Evolutionary conservation across 2,113 vertebrate species (phyloP), one percentile per base, ranked within the genome.

Genomic region (Stictonetta naevosa): DNA sequence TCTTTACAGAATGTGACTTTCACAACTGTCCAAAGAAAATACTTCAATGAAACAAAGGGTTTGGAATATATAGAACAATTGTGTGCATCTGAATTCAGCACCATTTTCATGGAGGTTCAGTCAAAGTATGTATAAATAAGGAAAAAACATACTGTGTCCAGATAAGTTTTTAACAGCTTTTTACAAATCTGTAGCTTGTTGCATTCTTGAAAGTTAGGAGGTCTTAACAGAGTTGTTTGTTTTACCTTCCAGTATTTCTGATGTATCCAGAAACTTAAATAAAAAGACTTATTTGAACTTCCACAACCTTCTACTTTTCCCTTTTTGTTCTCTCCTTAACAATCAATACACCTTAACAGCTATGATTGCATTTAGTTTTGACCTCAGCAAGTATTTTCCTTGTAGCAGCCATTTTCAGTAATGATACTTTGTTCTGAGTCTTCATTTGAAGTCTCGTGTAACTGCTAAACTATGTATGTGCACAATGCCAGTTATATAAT

Each of bases 41-140:
- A 99, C 97, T 99, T 99, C 97, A 99, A 98, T 96, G 99, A 99
- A 97, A 99, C 98, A n/a, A 99, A 99, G 97, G 99, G 99, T 40
- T 97, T 99, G 97, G 99, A 99, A 91, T 99, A 99, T 90, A 98
- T 99, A 92, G 98, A 99, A 85, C 99, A 99, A 80, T 95, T 99
- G 75, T 99, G 99, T 95, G 98, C 98, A 5, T 97, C 99, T 88
- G 99, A 99, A 96, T 99, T 99, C 96, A 98, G 96, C 96, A 99
- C 98, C 9, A 97, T 99, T 64, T 92, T 99, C 56, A 99, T 99
- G 99, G 99, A 99, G 95, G 98, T 99, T 91, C 99, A 99, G 34
- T 98, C 98, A 46, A 99, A 99, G 99, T 99, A 98, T 82, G 98
- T 97, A 83, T 68, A 33, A 83, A 28, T 66, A 67, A 91, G 59